These are phyloP conservation scores for Leucophenga maculata DNA, from an alignment of 2,888 invertebrate genomes.

Conservation along the genomic window DNA sequence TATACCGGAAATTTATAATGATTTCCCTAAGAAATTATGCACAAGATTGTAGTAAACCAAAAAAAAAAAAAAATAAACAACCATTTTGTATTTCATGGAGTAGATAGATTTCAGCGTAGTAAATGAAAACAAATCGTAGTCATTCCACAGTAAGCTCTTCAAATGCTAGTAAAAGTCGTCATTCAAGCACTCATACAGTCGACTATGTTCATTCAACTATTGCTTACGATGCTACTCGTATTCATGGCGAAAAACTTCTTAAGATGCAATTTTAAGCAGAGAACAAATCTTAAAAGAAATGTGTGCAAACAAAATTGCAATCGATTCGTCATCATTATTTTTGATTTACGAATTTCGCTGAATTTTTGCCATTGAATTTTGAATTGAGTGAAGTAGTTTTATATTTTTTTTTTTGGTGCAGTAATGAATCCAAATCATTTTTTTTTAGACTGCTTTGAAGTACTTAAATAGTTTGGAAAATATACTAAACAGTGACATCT, in stretches of 20 bases:
- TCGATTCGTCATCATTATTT: slow-evolving; percentile 60
- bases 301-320: slow-evolving; percentile 40
- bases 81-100: no score
- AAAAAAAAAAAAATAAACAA: slow-evolving; percentile 6
- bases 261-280: slow-evolving; percentile 6
- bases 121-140: slow-evolving; percentile 19
- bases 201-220: no score
- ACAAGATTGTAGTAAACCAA: not conserved
- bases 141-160: no score
- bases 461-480: no score
- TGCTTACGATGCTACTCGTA: not conserved
- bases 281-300: not conserved
- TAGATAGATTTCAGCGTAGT: not conserved
- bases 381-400: no score
- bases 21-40: slow-evolving; percentile 45
- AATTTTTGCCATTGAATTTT: no score
- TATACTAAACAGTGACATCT: no score
- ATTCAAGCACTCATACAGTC: not conserved
- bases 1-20: slow-evolving; percentile 61
- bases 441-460: no score
- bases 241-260: slow-evolving; percentile 18
- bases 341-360: slow-evolving; percentile 26
- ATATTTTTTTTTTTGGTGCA: no score
- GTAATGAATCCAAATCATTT: no score
- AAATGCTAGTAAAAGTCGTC: no score